These are phyloP conservation scores for Galeopsomyia nigrocyanea DNA, from an alignment of 2,888 invertebrate species.

Conservation along the genomic window DNA sequence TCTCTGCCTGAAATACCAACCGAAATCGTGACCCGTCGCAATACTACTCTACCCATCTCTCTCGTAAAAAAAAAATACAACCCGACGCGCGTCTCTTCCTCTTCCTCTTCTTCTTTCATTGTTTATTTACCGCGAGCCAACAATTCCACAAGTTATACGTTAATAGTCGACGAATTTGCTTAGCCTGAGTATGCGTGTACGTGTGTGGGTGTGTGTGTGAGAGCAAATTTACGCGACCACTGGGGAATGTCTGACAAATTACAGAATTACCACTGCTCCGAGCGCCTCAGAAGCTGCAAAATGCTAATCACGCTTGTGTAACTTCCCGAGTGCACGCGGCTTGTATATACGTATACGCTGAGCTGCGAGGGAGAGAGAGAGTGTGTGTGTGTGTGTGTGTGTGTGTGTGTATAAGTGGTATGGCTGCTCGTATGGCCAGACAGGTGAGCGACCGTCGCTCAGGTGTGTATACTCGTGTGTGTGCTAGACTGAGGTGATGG, in stretches of 20 bases:
- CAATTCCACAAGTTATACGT: conserved; percentile 13
- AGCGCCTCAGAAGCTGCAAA: conserved; percentile 34
- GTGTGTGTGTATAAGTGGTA: conserved; percentile 53
- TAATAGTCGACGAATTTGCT: no score
- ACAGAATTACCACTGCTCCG: conserved; percentile 30
- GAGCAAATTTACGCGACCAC: not conserved
- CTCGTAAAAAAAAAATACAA: no score
- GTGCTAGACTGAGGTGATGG: no score
- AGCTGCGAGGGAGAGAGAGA: conserved; percentile 7
- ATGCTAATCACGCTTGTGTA: conserved; percentile 38
- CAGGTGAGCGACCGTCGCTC: conserved; percentile 49
- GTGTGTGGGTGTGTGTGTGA: not conserved
- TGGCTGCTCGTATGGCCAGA: conserved; percentile 54
- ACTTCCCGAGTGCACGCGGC: conserved; percentile 24
- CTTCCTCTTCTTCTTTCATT: conserved; percentile 15
- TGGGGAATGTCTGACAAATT: conserved; percentile 41
- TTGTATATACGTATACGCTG: not conserved
- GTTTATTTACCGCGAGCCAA: conserved; percentile 31
- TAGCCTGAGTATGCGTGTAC: not conserved
- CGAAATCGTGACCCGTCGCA: conserved; percentile 32
- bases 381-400: conserved; percentile 24
- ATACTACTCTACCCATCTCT: not conserved
- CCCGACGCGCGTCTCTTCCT: not conserved
- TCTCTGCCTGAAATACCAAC: conserved; percentile 27
- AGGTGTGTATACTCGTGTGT: not conserved